Conservation (phyloP, 2,888 invertebrate genomes). For the Pachydiplax longipennis region DNA sequence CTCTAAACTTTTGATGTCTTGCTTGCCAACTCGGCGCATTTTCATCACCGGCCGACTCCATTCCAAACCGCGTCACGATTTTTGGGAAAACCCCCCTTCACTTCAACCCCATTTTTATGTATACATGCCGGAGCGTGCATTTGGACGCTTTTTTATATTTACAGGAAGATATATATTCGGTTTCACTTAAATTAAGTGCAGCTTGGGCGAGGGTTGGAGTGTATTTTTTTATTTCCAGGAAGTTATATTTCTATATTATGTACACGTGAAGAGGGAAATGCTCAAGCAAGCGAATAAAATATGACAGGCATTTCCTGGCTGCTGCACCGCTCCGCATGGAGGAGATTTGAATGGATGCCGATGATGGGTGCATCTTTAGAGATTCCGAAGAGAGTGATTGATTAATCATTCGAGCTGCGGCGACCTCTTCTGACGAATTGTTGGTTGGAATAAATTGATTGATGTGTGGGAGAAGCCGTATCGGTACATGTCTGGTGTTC, state of each 20-base stretch:
- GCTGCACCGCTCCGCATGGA: background rate
- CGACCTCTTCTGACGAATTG: background rate
- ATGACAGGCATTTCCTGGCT: background rate
- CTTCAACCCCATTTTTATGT: background rate
- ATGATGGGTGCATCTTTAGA: background rate
- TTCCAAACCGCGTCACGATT: constrained; percentile 33
- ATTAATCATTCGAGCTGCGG: background rate
- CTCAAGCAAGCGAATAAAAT: background rate
- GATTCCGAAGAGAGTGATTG: background rate
- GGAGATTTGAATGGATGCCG: background rate
- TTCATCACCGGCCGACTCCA: constrained; percentile 35
- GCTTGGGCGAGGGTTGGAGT: background rate
- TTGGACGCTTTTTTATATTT: background rate
- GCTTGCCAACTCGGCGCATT: constrained; percentile 20
- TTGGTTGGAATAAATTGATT: background rate
- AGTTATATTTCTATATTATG: background rate
- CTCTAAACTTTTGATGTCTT: constrained; percentile 36
- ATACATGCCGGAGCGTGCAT: background rate
- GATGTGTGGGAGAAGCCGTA: background rate
- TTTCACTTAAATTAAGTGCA: constrained; percentile 35
- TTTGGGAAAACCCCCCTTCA: background rate
- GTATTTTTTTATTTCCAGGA: background rate
- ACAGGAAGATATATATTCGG: constrained; percentile 12
- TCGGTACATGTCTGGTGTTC: no score
- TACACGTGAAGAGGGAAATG: background rate